Conservation (phyloP, 2,113 vertebrate genomes). For the Crotalus horridus region DNA sequence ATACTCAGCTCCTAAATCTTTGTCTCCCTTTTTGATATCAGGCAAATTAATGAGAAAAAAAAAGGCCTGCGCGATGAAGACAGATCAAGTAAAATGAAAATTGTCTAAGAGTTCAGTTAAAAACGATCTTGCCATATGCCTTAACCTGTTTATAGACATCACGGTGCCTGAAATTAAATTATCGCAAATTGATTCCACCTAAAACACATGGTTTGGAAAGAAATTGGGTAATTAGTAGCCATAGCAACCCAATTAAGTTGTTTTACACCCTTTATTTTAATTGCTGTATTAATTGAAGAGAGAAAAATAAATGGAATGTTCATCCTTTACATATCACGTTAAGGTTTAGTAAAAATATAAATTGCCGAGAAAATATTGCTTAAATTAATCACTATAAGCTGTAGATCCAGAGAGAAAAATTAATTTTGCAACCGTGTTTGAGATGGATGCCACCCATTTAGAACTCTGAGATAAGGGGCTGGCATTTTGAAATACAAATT, state of each 20-base stretch:
- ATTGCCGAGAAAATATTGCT: constrained; percentile 65
- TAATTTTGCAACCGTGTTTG: constrained; percentile 63
- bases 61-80: not conserved
- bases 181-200: constrained; percentile 59
- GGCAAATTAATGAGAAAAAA: not conserved
- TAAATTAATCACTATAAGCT: constrained; percentile 62
- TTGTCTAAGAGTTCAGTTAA: not conserved
- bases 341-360: constrained; percentile 60
- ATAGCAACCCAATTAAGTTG: constrained; percentile 70
- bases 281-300: constrained; percentile 66
- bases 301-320: constrained; percentile 63
- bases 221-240: constrained; percentile 69
- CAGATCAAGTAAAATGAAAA: not conserved
- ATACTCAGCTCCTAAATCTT: not conserved
- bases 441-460: constrained; percentile 61
- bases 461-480: constrained; percentile 49
- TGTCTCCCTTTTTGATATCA: not conserved
- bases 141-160: constrained; percentile 44
- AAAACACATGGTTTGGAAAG: constrained; percentile 62
- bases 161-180: constrained; percentile 54
- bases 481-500: constrained; percentile 64
- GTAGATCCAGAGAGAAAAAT: constrained; percentile 54
- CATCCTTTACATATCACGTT: constrained; percentile 60
- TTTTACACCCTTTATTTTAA: constrained; percentile 67
- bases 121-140: constrained; percentile 29